Conservation (phyloP, 2,113 vertebrate species). For the Herpailurus yagouaroundi region DNA sequence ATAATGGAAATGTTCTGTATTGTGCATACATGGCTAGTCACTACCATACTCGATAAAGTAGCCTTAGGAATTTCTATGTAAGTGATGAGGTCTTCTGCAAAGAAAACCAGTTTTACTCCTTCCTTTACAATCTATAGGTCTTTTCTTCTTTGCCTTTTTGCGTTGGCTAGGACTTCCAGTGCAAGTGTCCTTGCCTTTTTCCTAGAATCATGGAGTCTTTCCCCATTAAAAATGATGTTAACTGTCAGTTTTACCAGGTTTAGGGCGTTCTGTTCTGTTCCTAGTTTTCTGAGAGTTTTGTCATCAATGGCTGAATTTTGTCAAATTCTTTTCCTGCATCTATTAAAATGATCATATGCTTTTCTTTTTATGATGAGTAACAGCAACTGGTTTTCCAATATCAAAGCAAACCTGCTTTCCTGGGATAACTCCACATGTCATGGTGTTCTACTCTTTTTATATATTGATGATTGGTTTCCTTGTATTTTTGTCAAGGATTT, state of each 20-base stretch:
- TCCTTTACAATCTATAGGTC: background rate
- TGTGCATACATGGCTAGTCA: background rate
- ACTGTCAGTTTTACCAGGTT: background rate
- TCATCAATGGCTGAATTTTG: background rate
- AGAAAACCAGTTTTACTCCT: background rate
- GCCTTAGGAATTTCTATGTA: background rate
- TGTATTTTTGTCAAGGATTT: background rate
- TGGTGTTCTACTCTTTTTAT: background rate
- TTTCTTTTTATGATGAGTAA: background rate
- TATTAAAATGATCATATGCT: background rate
- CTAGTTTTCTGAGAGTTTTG: background rate
- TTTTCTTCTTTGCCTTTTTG: background rate
- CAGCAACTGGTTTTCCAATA: background rate
- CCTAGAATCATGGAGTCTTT: background rate
- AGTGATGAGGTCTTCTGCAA: background rate
- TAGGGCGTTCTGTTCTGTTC: background rate
- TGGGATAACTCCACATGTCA: background rate
- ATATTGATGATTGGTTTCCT: background rate
- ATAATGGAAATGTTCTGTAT: background rate
- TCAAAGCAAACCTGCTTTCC: background rate
- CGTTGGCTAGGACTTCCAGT: background rate
- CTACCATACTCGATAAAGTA: background rate
- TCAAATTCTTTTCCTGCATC: background rate
- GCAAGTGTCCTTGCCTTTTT: background rate
- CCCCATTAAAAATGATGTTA: background rate